Evolutionary conservation across 53 echinoderm and acorn worm species (phyloP), one percentile per base, ranked within the genome.

Genomic region (Echinometra lucunter): DNA sequence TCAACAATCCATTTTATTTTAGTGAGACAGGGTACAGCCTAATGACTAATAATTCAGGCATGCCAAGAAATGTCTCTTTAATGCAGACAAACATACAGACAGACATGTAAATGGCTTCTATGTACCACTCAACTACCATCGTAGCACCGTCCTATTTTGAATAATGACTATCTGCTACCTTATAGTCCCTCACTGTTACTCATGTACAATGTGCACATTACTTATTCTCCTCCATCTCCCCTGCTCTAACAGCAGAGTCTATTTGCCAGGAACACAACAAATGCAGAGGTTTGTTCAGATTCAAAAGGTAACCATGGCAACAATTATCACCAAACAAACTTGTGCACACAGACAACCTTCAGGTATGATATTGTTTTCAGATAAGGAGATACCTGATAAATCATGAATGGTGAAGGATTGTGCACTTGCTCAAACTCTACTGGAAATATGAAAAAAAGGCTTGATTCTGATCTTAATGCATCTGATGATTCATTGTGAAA

Each of bases 281-380:
- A 25, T 15, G 23, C 81, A 28, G 81, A 44, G 23, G 23, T 44
- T 81, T 40, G 40, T 81, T 81, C 44, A 81, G 21, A 81, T 44
- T 42, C 23, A 44, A 81, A 81, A 44, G 44, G 81, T 81, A 28
- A 81, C 81, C 42, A 81, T 81, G 81, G 81, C 44, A 81, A 81
- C 44, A 16, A 30, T 30, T 72, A 72, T 72, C 72, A 72, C 13
- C 13, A 53, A 53, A 53, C 13, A 35, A 72, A 35, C 72, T 30
- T 72, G 72, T 72, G 13, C 35, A 2, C 72, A 72, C 13, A 35
- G 10, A 34, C 72, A 35, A 72, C 72, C 13, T 72, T 35, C 19
- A 23, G 19, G 19, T 60, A 60, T 0, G 23, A 60, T 25, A 63
- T 63, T 4, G 4, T 63, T 63, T 63, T 63, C 63, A 63, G 23